These are phyloP conservation scores for Nettapus auritus DNA, from an alignment of 2,113 vertebrate species.

Conservation along the genomic window DNA sequence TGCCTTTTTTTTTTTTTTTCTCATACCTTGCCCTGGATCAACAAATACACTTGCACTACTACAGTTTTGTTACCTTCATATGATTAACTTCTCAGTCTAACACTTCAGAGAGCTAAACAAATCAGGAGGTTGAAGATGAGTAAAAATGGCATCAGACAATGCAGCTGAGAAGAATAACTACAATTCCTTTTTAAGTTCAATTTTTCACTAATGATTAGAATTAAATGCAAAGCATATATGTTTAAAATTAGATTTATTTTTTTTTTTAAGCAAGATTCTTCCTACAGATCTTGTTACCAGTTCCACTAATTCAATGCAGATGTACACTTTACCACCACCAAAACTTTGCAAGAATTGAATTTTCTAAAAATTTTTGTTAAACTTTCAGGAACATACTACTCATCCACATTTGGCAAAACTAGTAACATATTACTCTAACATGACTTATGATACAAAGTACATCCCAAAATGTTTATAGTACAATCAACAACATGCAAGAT, in stretches of 20 bases:
- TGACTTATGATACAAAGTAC: background rate
- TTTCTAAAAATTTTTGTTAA: background rate
- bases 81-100: background rate
- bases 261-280: background rate
- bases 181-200: background rate
- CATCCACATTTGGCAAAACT: background rate
- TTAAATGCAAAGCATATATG: background rate
- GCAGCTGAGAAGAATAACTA: background rate
- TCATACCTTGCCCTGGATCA: background rate
- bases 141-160: background rate
- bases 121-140: background rate
- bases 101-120: background rate
- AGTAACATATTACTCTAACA: background rate
- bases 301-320: background rate
- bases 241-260: background rate
- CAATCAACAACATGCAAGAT: background rate
- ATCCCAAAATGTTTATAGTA: background rate
- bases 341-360: background rate
- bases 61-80: background rate
- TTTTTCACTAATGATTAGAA: background rate
- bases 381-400: background rate
- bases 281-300: background rate
- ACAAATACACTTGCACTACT: background rate
- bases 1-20: background rate
- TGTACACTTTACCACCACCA: background rate